Evolutionary conservation across 2,797 vertebrate species (phyloP).

Genomic region (Coluber constrictor): DNA sequence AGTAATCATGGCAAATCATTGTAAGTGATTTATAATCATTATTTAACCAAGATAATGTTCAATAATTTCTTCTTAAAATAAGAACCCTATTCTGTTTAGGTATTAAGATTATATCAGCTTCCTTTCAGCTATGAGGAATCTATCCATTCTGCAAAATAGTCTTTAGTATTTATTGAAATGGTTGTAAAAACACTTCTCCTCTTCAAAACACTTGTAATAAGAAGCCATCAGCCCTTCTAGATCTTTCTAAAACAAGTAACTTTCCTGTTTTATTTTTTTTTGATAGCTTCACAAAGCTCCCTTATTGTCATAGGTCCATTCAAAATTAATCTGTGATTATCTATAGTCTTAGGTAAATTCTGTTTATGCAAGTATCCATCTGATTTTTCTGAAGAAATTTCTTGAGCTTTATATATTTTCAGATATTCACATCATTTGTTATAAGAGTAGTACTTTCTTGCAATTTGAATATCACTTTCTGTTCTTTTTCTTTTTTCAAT

Average conservation of each 20-base stretch:
- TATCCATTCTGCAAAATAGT: neutral
- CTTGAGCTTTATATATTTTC: neutral
- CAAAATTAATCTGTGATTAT: neutral
- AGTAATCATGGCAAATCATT: neutral
- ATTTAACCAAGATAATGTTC: neutral
- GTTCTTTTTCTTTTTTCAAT: neutral
- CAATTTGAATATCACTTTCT: neutral
- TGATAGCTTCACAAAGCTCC: neutral
- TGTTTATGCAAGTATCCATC: neutral
- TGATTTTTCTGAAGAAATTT: neutral
- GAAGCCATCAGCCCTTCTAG: neutral
- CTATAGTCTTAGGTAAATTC: neutral
- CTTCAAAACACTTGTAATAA: neutral
- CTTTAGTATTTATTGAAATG: neutral
- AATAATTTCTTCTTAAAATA: neutral
- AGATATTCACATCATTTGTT: neutral
- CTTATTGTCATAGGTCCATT: neutral
- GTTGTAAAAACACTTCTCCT: neutral
- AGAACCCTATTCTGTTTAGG: neutral
- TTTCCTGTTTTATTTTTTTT: neutral
- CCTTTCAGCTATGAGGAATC: neutral
- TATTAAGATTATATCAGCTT: neutral
- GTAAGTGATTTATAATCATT: neutral
- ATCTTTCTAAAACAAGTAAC: neutral
- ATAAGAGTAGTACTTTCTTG: neutral